Conservation (phyloP, 2,888 invertebrate genomes). For the Eulithis prunata region DNA sequence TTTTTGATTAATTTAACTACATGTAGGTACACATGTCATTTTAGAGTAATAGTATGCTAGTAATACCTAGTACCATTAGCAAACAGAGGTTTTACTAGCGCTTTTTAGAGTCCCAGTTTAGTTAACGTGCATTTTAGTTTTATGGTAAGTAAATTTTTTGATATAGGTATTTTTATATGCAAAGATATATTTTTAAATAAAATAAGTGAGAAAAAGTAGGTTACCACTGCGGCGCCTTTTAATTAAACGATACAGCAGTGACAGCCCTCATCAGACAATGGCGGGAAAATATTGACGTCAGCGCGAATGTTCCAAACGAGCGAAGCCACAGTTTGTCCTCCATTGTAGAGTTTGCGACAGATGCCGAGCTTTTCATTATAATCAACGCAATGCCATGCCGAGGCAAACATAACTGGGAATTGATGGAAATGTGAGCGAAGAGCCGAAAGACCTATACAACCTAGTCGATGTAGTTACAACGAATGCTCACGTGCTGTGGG, state of each 20-base stretch:
- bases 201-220: background rate
- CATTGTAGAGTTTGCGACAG: constrained; percentile 27
- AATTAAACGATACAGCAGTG: constrained; percentile 34
- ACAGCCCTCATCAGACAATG: constrained; percentile 61
- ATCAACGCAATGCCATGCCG: constrained; percentile 25
- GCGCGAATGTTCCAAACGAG: constrained; percentile 43
- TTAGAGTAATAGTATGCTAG: no score
- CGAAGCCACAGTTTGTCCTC: constrained; percentile 28
- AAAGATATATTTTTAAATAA: no score
- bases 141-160: no score
- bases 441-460: background rate
- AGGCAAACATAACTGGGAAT: constrained; percentile 18
- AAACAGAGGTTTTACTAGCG: no score
- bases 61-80: no score
- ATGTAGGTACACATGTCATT: no score
- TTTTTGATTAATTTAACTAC: constrained; percentile 18
- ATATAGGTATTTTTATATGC: no score
- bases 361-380: constrained; percentile 31
- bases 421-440: constrained; percentile 13
- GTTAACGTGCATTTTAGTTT: no score
- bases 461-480: background rate
- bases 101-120: no score
- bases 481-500: background rate
- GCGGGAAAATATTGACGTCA: constrained; percentile 65
- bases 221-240: constrained; percentile 11